Evolutionary conservation across 2,113 vertebrate genomes (phyloP).

Genomic region (Conger conger): DNA sequence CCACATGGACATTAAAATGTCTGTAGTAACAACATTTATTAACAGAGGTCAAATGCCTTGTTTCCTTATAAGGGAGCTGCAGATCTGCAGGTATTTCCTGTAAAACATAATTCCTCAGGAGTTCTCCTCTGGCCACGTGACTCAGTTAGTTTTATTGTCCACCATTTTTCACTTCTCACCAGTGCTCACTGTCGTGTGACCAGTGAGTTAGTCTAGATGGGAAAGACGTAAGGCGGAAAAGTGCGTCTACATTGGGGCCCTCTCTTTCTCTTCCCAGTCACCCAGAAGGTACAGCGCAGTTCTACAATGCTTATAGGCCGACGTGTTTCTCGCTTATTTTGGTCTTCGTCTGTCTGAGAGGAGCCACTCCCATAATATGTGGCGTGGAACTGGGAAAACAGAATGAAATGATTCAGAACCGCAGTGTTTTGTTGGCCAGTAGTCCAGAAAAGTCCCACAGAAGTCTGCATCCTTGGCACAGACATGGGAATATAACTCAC

Average conservation of each 20-base stretch:
- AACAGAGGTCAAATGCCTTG: conserved; percentile 56
- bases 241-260: not conserved
- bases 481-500: conserved; percentile 10
- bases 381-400: not conserved
- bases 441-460: not conserved
- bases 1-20: conserved; percentile 45
- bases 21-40: conserved; percentile 54
- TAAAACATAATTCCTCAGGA: conserved; percentile 51
- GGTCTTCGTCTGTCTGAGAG: not conserved
- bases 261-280: not conserved
- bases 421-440: conserved; percentile 5
- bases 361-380: conserved; percentile 6
- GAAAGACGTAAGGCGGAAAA: not conserved
- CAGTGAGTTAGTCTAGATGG: not conserved
- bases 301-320: not conserved
- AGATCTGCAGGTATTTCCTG: conserved; percentile 72
- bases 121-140: conserved; percentile 38
- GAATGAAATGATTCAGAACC: conserved; percentile 1
- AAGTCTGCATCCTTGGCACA: not conserved
- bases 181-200: not conserved
- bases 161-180: conserved; percentile 27
- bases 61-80: conserved; percentile 53
- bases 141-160: conserved; percentile 22
- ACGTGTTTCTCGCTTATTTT: not conserved
- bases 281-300: not conserved